phyloP scores from a whole-genome alignment of 2,888 invertebrate genomes.

The Neria commutata region DNA sequence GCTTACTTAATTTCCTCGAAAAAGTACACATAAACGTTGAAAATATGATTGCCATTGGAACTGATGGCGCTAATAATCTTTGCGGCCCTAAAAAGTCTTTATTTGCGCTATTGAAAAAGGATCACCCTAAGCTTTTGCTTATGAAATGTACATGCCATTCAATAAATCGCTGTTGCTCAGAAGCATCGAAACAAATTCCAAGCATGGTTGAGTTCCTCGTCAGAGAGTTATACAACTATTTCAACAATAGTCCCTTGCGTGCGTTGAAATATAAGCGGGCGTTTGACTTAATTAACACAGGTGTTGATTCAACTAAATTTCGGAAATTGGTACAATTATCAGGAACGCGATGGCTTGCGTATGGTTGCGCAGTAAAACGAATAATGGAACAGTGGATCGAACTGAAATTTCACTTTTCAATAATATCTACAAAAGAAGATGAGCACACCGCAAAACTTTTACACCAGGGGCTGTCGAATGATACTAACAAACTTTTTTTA shows the following conservation, averaged over 20 bases:
- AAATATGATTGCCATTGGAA: background rate
- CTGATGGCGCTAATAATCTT: background rate
- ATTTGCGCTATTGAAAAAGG: background rate
- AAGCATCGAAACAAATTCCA: background rate
- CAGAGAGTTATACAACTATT: background rate
- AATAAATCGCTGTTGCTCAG: background rate
- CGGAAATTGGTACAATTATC: background rate
- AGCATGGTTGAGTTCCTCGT: background rate
- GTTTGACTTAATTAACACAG: background rate
- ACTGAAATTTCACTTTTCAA: background rate
- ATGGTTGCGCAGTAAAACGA: background rate
- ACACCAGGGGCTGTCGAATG: background rate
- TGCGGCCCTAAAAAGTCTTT: background rate
- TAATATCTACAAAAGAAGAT: background rate
- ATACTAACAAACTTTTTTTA: background rate
- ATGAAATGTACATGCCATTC: background rate
- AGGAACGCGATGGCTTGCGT: background rate
- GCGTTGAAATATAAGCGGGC: background rate
- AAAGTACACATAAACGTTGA: background rate
- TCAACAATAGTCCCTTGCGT: background rate
- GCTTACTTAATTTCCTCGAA: background rate
- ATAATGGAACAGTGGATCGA: background rate
- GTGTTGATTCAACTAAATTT: background rate
- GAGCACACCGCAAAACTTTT: background rate
- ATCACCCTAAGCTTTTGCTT: background rate